Conservation (phyloP, 2,797 vertebrate species). For the Scolopax rusticola region DNA sequence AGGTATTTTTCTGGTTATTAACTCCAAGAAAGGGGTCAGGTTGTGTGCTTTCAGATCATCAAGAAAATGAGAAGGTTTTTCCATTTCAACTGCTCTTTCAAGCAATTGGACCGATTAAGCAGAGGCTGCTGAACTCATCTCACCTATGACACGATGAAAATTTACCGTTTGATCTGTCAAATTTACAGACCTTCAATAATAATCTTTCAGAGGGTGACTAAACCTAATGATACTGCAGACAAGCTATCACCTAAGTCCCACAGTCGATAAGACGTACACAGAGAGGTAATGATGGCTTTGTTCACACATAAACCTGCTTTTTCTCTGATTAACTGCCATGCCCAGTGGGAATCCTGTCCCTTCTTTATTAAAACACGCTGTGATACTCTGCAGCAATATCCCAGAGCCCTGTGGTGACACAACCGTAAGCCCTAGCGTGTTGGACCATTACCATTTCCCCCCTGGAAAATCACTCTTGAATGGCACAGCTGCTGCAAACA, state of each 20-base stretch:
- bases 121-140: neutral
- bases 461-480: conserved; percentile 69
- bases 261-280: neutral
- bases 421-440: conserved; percentile 45
- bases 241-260: conserved; percentile 21
- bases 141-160: conserved; percentile 13
- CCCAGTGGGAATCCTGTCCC: conserved; percentile 58
- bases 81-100: neutral
- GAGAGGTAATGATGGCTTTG: conserved; percentile 68
- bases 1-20: conserved; percentile 20
- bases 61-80: neutral
- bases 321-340: conserved; percentile 66
- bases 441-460: conserved; percentile 64
- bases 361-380: conserved; percentile 72
- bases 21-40: neutral
- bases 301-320: conserved; percentile 65
- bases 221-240: conserved; percentile 15
- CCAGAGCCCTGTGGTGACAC: conserved; percentile 64
- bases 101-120: neutral
- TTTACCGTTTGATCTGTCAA: neutral
- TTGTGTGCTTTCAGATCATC: neutral
- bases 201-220: conserved; percentile 11
- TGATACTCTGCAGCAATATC: conserved; percentile 57
- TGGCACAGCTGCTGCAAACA: conserved; percentile 71
- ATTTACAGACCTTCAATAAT: conserved; percentile 23